Base-by-base conservation (phyloP, 2,113 vertebrate species). In the Mirza zaza region DNA sequence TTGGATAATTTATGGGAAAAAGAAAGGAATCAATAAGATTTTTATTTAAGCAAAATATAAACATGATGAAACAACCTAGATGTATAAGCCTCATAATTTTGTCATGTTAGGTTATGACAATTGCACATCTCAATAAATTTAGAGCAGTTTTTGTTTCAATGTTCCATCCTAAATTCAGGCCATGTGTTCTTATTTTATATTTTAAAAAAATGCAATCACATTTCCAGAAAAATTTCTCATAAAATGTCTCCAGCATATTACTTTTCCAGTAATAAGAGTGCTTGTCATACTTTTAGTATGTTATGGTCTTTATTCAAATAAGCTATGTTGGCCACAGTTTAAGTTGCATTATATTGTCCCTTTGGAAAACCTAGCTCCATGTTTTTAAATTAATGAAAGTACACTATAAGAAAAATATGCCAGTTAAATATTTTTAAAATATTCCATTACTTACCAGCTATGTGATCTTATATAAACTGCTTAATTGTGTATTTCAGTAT, bases 181-280 rank as follows among this genome's bases (percentile, higher is more conserved):
- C 94, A 90, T 68, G 42, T 87, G 96, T 87, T 93, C 42, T 59
- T 70, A 87, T 61, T 92, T 96, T 50, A 94, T 48, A 36, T 21
- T 59, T 9, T 59, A 81, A 82, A 87, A 87, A 75, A 82, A 71
- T 70, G n/a, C 34, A 67, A n/a, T 75, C 55, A 39, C 20, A 68
- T 95, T 94, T 87, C 8, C 45, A 94, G 68, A 76, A 42, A 89
- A 45, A 25, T 67, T 84, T 94, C 71, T 90, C 10, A 14, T 29
- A n/a, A 91, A 85, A 84, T 3, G 20, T 84, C 63, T 61, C 36
- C 39, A 65, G 20, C 5, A 20, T 15, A 59, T 82, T 39, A 18
- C 70, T 88, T 97, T 91, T 87, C 89, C 57, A 95, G 93, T 48
- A 77, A n/a, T 23, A 59, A 50, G 70, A 80, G 12, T 11, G 48